Conservation (phyloP, 2,797 vertebrate species). For the Paramormyrops hopkinsi region DNA sequence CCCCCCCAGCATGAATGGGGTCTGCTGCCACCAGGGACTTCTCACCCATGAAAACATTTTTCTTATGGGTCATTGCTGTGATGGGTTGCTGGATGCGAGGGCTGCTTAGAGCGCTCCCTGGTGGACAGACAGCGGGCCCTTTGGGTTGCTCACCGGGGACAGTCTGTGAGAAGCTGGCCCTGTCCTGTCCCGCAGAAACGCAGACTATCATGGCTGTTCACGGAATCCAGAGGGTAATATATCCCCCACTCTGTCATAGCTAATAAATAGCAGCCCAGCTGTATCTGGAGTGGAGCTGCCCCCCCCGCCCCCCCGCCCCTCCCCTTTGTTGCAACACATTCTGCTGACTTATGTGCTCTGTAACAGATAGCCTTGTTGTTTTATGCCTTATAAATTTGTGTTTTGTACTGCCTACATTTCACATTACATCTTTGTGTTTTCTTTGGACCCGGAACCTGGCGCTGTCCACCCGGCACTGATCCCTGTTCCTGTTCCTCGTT, state of each 20-base stretch:
- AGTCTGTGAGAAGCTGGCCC: background rate
- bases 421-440: slow-evolving; percentile 13
- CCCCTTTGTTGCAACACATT: background rate
- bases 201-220: background rate
- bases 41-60: background rate
- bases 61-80: background rate
- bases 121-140: background rate
- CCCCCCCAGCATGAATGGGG: background rate
- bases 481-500: background rate
- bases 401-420: slow-evolving; percentile 18
- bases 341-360: slow-evolving; percentile 17
- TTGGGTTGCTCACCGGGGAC: background rate
- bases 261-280: slow-evolving; percentile 12
- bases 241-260: slow-evolving; percentile 12
- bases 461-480: background rate
- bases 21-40: background rate
- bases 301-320: background rate
- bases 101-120: background rate
- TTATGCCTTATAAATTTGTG: slow-evolving; percentile 16
- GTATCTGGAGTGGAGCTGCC: slow-evolving; percentile 4
- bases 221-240: background rate
- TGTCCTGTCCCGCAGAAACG: background rate
- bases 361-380: slow-evolving; percentile 19
- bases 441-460: slow-evolving; percentile 7
- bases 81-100: background rate